phyloP scores from a whole-genome alignment of 2,888 invertebrate species.

The Metalampra italica region DNA sequence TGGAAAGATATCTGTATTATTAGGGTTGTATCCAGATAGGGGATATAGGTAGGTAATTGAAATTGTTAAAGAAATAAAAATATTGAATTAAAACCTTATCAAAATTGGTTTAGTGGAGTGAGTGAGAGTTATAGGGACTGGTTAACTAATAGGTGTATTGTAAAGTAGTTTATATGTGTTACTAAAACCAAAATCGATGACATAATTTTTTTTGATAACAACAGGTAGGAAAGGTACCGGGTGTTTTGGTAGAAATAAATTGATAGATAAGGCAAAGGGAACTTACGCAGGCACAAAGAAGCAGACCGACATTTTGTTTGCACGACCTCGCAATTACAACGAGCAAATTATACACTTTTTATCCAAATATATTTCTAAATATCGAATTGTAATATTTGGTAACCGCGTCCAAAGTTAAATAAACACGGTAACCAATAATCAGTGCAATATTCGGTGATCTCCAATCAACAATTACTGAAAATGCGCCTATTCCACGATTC shows the following conservation, averaged over 20 bases:
- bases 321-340: conserved; percentile 33
- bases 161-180: too few relatives aligned
- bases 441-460: conserved; percentile 72
- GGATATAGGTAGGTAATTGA: too few relatives aligned
- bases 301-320: conserved; percentile 82
- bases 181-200: too few relatives aligned
- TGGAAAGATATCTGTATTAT: background rate
- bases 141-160: too few relatives aligned
- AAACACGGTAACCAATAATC: conserved; percentile 75
- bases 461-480: conserved; percentile 78
- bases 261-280: conserved; percentile 25
- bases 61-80: too few relatives aligned
- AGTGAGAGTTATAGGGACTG: too few relatives aligned
- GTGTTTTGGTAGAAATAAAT: background rate
- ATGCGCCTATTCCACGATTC: conserved; percentile 77
- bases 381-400: conserved; percentile 45
- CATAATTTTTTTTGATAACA: too few relatives aligned
- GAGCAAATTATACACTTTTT: conserved; percentile 18
- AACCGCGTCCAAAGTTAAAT: conserved; percentile 63
- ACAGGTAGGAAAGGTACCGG: too few relatives aligned
- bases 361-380: conserved; percentile 32
- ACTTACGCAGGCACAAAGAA: conserved; percentile 86
- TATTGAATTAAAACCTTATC: too few relatives aligned
- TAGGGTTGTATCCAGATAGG: too few relatives aligned
- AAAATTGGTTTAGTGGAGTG: too few relatives aligned